Evolutionary conservation across 2,888 invertebrate species (phyloP).

Genomic region (Tenthredo distinguenda): DNA sequence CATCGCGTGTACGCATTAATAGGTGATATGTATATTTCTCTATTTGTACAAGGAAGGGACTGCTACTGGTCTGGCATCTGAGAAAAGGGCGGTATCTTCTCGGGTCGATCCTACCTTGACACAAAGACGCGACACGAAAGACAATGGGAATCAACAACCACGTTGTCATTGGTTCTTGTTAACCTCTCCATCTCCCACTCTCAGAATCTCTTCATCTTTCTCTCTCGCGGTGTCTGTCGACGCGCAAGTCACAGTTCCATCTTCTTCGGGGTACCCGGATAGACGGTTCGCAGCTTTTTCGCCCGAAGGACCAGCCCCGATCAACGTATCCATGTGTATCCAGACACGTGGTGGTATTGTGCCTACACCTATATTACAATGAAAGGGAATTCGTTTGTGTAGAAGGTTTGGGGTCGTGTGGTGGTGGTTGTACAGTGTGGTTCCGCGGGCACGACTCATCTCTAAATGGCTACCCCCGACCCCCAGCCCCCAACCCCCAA

Average conservation of each 20-base stretch:
- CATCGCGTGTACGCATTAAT: not conserved
- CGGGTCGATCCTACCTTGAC: constrained; percentile 30
- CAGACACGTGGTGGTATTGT: not conserved
- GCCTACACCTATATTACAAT: constrained; percentile 17
- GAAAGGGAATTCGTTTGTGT: constrained; percentile 29
- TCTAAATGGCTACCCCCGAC: constrained; percentile 68
- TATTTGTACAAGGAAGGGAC: constrained; percentile 1
- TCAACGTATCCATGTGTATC: not conserved
- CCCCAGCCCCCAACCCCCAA: constrained; percentile 53
- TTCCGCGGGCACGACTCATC: constrained; percentile 63
- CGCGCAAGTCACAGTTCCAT: constrained; percentile 13
- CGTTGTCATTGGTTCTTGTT: constrained; percentile 36
- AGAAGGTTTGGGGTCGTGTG: not conserved
- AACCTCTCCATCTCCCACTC: not conserved
- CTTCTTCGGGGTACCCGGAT: not conserved
- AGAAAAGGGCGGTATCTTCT: constrained; percentile 31
- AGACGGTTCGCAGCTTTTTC: not conserved
- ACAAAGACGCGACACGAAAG: constrained; percentile 32
- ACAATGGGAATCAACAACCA: constrained; percentile 31
- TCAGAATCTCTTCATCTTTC: not conserved
- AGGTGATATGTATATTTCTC: not conserved
- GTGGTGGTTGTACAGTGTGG: constrained; percentile 35
- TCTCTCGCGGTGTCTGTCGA: not conserved
- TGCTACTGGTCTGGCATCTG: constrained; percentile 16
- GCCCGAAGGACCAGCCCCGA: constrained; percentile 23